phyloP scores from a whole-genome alignment of 2,888 invertebrate genomes.

The Scaptodrosophila latifasciaeformis region DNA sequence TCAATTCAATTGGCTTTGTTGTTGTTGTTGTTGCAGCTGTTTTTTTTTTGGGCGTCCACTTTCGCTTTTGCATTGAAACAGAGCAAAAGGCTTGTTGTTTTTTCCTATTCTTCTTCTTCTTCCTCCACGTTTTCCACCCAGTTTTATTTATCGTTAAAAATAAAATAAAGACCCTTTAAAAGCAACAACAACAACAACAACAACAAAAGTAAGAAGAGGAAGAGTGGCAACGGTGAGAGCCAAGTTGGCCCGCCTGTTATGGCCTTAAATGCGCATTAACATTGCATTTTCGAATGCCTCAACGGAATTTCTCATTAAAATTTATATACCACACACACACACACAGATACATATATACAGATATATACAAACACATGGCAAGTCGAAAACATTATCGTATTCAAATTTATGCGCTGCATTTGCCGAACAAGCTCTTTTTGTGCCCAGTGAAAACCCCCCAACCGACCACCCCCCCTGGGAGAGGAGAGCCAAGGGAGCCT shows the following conservation, averaged over 20 bases:
- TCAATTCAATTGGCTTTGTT: neutral
- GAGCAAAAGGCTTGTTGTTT: too few relatives aligned
- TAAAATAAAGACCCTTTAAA: too few relatives aligned
- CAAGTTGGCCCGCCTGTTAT: too few relatives aligned
- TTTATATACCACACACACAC: neutral
- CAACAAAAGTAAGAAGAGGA: too few relatives aligned
- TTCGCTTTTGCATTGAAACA: too few relatives aligned
- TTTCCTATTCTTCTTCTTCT: slow-evolving; percentile 31
- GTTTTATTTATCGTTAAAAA: too few relatives aligned
- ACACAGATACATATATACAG: neutral
- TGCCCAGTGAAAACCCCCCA: too few relatives aligned
- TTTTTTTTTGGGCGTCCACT: too few relatives aligned
- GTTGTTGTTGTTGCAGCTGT: neutral
- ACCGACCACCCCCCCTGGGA: neutral
- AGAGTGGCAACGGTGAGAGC: slow-evolving; percentile 4
- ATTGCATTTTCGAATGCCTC: slow-evolving; percentile 38
- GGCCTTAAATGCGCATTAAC: slow-evolving; percentile 60
- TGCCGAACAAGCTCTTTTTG: too few relatives aligned
- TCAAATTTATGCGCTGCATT: slow-evolving; percentile 51
- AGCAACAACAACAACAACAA: too few relatives aligned
- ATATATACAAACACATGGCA: too few relatives aligned
- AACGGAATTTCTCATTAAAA: too few relatives aligned
- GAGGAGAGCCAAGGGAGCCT: neutral
- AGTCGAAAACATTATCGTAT: slow-evolving; percentile 20
- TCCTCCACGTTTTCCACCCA: slow-evolving; percentile 29